These are phyloP conservation scores for Scomber colias DNA, from an alignment of 2,113 vertebrate genomes.

Conservation along the genomic window DNA sequence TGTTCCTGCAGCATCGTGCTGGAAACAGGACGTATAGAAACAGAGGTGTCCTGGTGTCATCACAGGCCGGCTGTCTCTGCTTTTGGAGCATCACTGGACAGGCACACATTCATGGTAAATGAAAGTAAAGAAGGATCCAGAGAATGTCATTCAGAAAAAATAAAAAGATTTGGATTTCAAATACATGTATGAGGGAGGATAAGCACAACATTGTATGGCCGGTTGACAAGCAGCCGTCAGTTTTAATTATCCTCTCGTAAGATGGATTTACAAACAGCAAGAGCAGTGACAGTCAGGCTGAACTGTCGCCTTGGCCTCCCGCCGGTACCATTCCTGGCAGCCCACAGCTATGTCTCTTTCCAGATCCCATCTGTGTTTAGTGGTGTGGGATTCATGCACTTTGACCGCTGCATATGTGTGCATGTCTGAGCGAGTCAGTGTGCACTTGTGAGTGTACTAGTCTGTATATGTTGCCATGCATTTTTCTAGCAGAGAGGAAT, in stretches of 20 bases:
- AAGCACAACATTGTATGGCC: background rate
- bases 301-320: constrained; percentile 62
- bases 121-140: background rate
- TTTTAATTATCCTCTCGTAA: constrained; percentile 23
- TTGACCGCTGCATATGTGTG: constrained; percentile 42
- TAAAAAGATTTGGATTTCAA: background rate
- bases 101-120: constrained; percentile 40
- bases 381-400: constrained; percentile 67
- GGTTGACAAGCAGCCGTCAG: constrained; percentile 46
- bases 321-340: constrained; percentile 64
- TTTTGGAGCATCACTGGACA: constrained; percentile 66
- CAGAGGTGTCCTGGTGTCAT: constrained; percentile 57
- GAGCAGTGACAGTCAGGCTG: constrained; percentile 52
- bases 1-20: constrained; percentile 71
- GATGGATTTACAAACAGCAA: constrained; percentile 53
- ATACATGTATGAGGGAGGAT: background rate
- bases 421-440: constrained; percentile 27
- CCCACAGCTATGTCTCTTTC: constrained; percentile 79
- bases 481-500: constrained; percentile 34
- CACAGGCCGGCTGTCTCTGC: constrained; percentile 55
- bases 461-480: constrained; percentile 20
- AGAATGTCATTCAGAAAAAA: background rate
- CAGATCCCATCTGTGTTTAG: constrained; percentile 79
- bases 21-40: constrained; percentile 40
- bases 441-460: constrained; percentile 6